These are phyloP conservation scores for Venturia canescens DNA, from an alignment of 1,140 invertebrate genomes.

Conservation along the genomic window DNA sequence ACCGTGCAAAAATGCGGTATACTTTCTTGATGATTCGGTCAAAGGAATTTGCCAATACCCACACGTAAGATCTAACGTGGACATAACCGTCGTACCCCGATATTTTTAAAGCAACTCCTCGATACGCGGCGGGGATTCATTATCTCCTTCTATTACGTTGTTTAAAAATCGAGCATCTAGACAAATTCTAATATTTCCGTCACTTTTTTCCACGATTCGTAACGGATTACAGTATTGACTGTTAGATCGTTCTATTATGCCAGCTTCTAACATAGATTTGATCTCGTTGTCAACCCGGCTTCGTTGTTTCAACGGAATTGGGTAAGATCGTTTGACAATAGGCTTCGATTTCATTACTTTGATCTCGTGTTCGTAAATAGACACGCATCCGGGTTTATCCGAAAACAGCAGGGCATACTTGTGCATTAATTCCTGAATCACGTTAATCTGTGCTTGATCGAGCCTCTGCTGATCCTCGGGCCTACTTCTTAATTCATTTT, in stretches of 20 bases:
- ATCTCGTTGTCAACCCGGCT: constrained; percentile 33
- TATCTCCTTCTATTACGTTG: constrained; percentile 12
- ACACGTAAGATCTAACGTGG: constrained; percentile 62
- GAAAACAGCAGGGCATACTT: constrained; percentile 24
- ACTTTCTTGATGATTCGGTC: constrained; percentile 46
- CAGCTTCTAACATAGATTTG: constrained; percentile 47
- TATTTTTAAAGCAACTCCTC: constrained; percentile 57
- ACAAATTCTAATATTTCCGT: constrained; percentile 49
- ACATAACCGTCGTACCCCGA: constrained; percentile 45
- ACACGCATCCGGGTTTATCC: constrained; percentile 40
- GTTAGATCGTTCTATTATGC: constrained; percentile 51
- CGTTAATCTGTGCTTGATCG: neutral
- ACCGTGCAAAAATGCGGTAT: constrained; percentile 63
- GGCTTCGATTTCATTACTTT: constrained; percentile 46
- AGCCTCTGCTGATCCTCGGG: neutral
- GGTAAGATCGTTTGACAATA: constrained; percentile 49
- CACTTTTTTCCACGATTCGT: constrained; percentile 32
- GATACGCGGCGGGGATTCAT: constrained; percentile 48
- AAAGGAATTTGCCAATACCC: constrained; percentile 68
- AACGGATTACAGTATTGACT: constrained; percentile 65
- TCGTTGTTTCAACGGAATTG: constrained; percentile 47
- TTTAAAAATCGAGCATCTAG: constrained; percentile 51
- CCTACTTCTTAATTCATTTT: too few relatives aligned
- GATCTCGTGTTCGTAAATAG: constrained; percentile 49
- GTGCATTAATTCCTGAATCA: neutral